Percentiles rank a stretch among this genome's conserved stretches.
Conservation (phyloP, 2,888 invertebrate species). For the Spodoptera exigua region DNA sequence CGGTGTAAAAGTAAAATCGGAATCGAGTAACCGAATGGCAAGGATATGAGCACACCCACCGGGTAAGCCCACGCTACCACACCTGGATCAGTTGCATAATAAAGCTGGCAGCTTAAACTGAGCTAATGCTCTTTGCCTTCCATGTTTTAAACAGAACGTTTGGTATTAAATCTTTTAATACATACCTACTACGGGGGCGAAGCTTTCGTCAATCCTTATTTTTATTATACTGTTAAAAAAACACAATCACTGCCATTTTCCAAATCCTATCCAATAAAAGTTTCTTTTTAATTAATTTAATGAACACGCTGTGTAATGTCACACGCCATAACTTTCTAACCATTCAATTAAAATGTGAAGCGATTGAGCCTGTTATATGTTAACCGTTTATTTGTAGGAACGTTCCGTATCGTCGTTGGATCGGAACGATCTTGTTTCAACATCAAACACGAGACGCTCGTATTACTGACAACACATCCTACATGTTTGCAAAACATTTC, state of each 20-base stretch:
- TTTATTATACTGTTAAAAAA: no score
- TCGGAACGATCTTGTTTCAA: conserved; percentile 75
- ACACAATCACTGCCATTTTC: no score
- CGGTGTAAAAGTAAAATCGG: conserved; percentile 27
- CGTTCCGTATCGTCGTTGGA: conserved; percentile 63
- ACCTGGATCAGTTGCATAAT: conserved; percentile 51
- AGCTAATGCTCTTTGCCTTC: conserved; percentile 21
- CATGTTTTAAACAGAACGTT: conserved; percentile 11
- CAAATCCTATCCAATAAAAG: no score
- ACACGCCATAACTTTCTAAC: conserved; percentile 24
- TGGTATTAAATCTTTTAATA: no score
- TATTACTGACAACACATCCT: conserved; percentile 66
- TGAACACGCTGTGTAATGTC: background rate
- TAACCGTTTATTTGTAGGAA: conserved; percentile 44
- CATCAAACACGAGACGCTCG: conserved; percentile 72
- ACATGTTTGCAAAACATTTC: conserved; percentile 65
- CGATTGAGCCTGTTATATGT: conserved; percentile 24
- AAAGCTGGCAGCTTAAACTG: conserved; percentile 28
- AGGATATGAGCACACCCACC: conserved; percentile 58
- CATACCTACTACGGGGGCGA: no score
- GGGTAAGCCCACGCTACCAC: conserved; percentile 51
- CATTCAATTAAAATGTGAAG: conserved; percentile 24
- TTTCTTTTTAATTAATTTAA: background rate
- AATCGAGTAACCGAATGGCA: conserved; percentile 44
- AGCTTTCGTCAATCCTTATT: no score